Evolutionary conservation across 2,888 invertebrate genomes (phyloP).

Genomic region (Dusona sp.): DNA sequence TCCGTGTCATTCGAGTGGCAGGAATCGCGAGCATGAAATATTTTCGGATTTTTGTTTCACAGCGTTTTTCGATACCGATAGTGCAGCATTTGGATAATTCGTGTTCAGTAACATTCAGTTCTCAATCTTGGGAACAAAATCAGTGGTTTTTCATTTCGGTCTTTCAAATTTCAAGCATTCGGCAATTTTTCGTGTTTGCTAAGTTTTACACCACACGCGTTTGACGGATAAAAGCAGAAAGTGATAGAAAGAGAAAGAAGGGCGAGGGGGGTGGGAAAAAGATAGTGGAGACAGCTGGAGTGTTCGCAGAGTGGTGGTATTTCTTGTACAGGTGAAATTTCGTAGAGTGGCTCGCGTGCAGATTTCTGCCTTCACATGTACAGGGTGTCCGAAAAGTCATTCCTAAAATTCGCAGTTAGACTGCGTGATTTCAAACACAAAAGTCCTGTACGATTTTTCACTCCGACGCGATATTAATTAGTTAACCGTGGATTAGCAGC

Average conservation of each 20-base stretch:
- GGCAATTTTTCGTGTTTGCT: background rate
- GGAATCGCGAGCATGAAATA: background rate
- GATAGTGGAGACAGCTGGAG: conserved; percentile 31
- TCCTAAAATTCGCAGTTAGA: background rate
- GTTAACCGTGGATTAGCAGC: too few species aligned
- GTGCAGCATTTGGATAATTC: background rate
- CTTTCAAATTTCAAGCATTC: background rate
- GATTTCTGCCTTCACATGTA: background rate
- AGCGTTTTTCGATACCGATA: background rate
- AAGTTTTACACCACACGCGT: background rate
- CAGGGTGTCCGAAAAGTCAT: background rate
- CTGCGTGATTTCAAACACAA: too few species aligned
- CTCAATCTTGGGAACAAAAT: background rate
- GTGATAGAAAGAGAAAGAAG: conserved; percentile 8
- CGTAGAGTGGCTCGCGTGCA: conserved; percentile 48
- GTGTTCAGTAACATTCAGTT: background rate
- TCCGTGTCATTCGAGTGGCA: background rate
- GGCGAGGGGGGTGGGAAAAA: conserved; percentile 10
- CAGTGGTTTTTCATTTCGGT: background rate
- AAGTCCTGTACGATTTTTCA: too few species aligned
- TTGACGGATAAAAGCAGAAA: conserved; percentile 5
- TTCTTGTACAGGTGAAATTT: conserved; percentile 67
- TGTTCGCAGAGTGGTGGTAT: conserved; percentile 22
- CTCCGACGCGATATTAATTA: too few species aligned
- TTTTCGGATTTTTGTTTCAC: background rate